A percentile compares a stretch with the other conserved stretches of the same genome.
phyloP scores from a whole-genome alignment of 2,113 vertebrate species.

The Porphyrio hochstetteri region DNA sequence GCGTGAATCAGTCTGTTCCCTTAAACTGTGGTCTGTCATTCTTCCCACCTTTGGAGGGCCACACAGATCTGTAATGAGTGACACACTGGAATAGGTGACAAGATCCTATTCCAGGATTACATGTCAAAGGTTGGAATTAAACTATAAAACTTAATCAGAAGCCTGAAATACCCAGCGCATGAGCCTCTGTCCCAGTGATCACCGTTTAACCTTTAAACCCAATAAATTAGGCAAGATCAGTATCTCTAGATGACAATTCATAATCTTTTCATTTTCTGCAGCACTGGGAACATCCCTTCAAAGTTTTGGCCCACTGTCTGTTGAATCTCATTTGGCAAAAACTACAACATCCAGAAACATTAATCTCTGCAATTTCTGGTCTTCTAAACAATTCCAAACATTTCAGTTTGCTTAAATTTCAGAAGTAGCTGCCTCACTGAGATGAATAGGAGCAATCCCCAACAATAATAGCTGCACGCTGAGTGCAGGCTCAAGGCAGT shows the following conservation, averaged over 20 bases:
- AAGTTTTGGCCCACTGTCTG: background rate
- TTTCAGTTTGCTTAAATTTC: background rate
- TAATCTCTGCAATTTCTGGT: background rate
- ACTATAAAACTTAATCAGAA: background rate
- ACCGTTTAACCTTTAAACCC: background rate
- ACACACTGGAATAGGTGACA: background rate
- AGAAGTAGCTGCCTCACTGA: background rate
- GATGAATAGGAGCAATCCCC: background rate
- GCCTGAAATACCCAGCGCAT: background rate
- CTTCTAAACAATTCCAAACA: background rate
- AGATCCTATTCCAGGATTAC: background rate
- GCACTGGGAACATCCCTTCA: background rate
- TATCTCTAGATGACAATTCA: background rate
- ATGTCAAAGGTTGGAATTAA: background rate
- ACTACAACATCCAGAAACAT: background rate
- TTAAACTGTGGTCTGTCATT: background rate
- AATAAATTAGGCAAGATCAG: background rate
- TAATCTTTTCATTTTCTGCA: background rate
- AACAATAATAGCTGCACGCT: background rate
- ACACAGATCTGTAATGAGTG: background rate
- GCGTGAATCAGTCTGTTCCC: background rate
- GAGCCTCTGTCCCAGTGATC: background rate
- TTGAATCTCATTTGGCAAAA: background rate
- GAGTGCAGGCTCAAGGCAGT: background rate
- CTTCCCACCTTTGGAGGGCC: accelerated